These are phyloP conservation scores for Cantharis rustica DNA, from an alignment of 2,888 invertebrate genomes.

Conservation along the genomic window DNA sequence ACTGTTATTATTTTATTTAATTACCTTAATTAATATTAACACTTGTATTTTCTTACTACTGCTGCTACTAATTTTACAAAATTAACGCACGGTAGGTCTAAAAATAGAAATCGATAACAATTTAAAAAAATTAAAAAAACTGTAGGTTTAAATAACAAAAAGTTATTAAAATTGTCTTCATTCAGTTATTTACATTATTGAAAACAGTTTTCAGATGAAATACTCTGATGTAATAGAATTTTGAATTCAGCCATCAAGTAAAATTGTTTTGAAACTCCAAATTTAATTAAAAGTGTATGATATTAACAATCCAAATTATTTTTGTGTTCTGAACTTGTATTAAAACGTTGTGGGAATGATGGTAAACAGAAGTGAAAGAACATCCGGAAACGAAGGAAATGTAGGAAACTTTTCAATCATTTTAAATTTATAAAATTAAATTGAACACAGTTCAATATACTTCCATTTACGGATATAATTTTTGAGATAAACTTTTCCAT, in stretches of 20 bases:
- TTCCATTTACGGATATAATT: background rate
- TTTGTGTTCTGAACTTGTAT: background rate
- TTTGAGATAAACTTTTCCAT: background rate
- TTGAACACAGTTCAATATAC: background rate
- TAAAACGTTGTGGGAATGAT: background rate
- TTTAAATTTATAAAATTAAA: background rate
- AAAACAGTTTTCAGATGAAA: background rate
- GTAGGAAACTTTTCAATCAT: background rate
- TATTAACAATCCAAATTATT: background rate
- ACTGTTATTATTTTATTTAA: too few relatives aligned
- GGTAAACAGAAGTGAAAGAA: background rate
- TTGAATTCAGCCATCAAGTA: background rate
- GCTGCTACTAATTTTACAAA: too few relatives aligned
- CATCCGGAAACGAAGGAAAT: background rate
- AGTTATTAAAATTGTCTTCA: background rate
- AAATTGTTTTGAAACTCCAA: background rate
- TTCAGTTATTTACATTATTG: background rate
- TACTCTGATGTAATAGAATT: background rate
- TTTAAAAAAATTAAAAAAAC: too few relatives aligned
- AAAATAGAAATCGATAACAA: too few relatives aligned
- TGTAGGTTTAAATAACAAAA: background rate
- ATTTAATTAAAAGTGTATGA: background rate
- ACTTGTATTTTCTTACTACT: too few relatives aligned
- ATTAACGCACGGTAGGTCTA: too few relatives aligned
- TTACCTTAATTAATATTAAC: too few relatives aligned